Percentiles rank a stretch among this genome's conserved stretches.
Conservation (phyloP, 64 coral and sea anemone species). For the Porites lutea region DNA sequence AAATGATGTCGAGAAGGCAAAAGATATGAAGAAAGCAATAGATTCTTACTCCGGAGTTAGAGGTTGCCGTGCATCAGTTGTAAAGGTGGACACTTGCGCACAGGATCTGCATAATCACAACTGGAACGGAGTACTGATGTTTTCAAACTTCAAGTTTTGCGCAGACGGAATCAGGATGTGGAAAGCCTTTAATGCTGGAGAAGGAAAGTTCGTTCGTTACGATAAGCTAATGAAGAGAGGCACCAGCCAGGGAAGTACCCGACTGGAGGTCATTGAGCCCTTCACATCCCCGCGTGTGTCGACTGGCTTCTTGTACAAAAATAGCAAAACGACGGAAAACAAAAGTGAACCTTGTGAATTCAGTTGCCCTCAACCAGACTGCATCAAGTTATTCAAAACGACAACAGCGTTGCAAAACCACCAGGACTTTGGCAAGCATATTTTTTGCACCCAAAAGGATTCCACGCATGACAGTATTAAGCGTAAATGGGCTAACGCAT, state of each 20-base stretch:
- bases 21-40: too few species aligned
- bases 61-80: slow-evolving; percentile 27
- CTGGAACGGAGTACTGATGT: not conserved
- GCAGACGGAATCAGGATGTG: slow-evolving; percentile 35
- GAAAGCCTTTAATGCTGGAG: slow-evolving; percentile 46
- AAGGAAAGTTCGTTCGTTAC: slow-evolving; percentile 50
- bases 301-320: too few species aligned
- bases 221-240: slow-evolving; percentile 61
- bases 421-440: too few species aligned
- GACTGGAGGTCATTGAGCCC: not conserved
- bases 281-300: slow-evolving; percentile 29
- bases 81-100: slow-evolving; percentile 11
- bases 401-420: too few species aligned
- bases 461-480: too few species aligned
- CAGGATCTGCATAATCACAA: slow-evolving; percentile 41
- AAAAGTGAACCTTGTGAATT: not conserved
- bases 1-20: too few species aligned
- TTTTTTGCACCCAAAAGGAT: too few species aligned
- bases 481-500: too few species aligned
- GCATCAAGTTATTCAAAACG: too few species aligned
- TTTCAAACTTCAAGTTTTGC: slow-evolving; percentile 50
- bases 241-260: slow-evolving; percentile 3
- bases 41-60: slow-evolving; percentile 25
- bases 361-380: too few species aligned
- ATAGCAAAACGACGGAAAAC: too few species aligned